Percentiles rank a stretch among this genome's conserved stretches.
phyloP scores from a whole-genome alignment of 2,113 vertebrate species.

The Heterochromis multidens region DNA sequence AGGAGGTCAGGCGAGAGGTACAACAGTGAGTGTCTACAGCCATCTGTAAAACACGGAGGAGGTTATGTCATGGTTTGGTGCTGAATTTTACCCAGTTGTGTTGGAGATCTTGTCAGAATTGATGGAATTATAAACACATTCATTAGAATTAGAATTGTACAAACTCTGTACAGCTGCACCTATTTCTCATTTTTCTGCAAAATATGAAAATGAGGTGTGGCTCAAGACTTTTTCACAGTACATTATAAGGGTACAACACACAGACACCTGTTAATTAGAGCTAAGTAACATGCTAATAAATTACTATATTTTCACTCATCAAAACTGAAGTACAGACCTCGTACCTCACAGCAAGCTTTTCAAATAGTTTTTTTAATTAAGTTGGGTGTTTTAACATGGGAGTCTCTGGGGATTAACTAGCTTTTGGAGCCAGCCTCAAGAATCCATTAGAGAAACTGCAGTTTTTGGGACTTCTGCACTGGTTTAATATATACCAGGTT shows the following conservation, averaged over 20 bases:
- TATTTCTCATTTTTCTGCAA: neutral
- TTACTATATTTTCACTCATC: neutral
- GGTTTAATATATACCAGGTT: neutral
- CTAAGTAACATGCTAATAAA: too few species aligned
- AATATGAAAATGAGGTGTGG: neutral
- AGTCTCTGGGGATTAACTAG: too few species aligned
- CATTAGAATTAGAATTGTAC: rapidly evolving
- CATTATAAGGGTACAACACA: too few species aligned
- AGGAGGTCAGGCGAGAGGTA: too few species aligned
- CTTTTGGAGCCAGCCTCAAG: neutral
- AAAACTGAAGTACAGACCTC: neutral
- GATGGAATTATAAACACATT: too few species aligned
- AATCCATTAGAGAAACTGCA: neutral
- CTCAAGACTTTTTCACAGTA: too few species aligned
- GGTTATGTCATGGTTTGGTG: too few species aligned
- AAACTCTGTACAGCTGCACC: neutral
- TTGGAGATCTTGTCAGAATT: too few species aligned
- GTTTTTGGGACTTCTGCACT: neutral
- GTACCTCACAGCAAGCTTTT: rapidly evolving
- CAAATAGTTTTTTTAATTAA: neutral
- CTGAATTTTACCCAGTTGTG: too few species aligned
- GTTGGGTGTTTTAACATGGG: neutral
- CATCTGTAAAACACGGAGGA: too few species aligned
- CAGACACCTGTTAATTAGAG: too few species aligned
- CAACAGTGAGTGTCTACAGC: too few species aligned